These are phyloP conservation scores for Hirtodrosophila cameraria DNA, from an alignment of 2,888 invertebrate genomes.

Conservation along the genomic window DNA sequence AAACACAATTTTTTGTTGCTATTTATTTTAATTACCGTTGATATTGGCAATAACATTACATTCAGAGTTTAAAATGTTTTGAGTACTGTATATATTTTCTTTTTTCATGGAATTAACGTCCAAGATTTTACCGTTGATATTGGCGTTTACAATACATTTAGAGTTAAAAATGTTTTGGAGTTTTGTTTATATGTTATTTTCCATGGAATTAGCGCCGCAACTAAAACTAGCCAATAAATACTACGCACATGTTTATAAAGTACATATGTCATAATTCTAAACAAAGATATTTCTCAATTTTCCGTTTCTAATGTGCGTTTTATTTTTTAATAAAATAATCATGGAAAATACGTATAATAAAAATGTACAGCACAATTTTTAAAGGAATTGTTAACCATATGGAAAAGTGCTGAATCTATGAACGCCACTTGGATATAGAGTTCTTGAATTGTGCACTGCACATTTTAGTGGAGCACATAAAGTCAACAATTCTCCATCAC, in stretches of 20 bases:
- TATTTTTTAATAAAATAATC: constrained; percentile 10
- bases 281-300: constrained; percentile 1
- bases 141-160: constrained; percentile 74
- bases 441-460: constrained; percentile 53
- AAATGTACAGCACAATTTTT: constrained; percentile 53
- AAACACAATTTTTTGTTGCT: constrained; percentile 44
- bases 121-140: constrained; percentile 64
- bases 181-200: constrained; percentile 22
- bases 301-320: constrained; percentile 37
- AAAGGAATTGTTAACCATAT: constrained; percentile 40
- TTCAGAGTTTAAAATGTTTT: constrained; percentile 55
- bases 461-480: constrained; percentile 7
- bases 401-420: constrained; percentile 40
- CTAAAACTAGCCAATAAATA: constrained; percentile 62
- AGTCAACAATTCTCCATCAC: constrained; percentile 21
- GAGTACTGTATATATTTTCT: constrained; percentile 23
- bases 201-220: constrained; percentile 58
- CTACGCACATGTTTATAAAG: constrained; percentile 25
- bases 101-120: constrained; percentile 55
- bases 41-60: constrained; percentile 74
- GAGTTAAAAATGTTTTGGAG: constrained; percentile 51
- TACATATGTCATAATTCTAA: constrained; percentile 11
- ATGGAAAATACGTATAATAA: constrained; percentile 22
- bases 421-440: not conserved
- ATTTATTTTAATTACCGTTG: constrained; percentile 67